phyloP scores from a whole-genome alignment of 2,113 vertebrate genomes.

The Neotoma lepida region DNA sequence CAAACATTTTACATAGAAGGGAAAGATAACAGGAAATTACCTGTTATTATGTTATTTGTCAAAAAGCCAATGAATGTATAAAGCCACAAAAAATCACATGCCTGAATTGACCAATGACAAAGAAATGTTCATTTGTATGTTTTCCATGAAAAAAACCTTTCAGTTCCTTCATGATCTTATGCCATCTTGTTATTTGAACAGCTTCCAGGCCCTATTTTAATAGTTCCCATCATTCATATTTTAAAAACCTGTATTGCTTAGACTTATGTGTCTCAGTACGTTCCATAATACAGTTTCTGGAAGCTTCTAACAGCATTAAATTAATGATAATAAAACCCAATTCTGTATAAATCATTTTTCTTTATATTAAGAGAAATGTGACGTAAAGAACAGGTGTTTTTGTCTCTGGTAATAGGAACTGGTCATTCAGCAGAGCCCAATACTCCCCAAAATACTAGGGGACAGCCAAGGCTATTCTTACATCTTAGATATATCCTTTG shows the following conservation, averaged over 20 bases:
- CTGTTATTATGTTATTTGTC: not conserved
- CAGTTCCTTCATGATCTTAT: constrained; percentile 11
- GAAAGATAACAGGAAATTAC: constrained; percentile 48
- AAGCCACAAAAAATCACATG: constrained; percentile 21
- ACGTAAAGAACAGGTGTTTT: constrained; percentile 21
- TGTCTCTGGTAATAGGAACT: constrained; percentile 62
- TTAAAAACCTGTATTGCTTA: not conserved
- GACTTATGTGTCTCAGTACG: constrained; percentile 15
- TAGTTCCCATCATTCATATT: not conserved
- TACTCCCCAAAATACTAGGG: constrained; percentile 66
- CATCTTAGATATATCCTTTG: constrained; percentile 65
- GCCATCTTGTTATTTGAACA: constrained; percentile 1
- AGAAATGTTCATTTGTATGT: not conserved
- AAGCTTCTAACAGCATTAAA: constrained; percentile 57
- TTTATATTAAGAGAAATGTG: constrained; percentile 64
- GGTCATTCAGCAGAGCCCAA: constrained; percentile 71
- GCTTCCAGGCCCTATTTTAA: not conserved
- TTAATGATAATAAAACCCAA: constrained; percentile 72
- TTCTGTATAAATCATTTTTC: constrained; percentile 49
- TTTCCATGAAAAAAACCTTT: constrained; percentile 36
- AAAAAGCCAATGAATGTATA: constrained; percentile 13
- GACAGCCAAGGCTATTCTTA: constrained; percentile 45
- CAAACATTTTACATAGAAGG: constrained; percentile 50
- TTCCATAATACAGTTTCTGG: constrained; percentile 41
- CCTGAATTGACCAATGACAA: not conserved